Conservation (phyloP, 1,140 invertebrate species). For the Octopus bimaculoides region DNA sequence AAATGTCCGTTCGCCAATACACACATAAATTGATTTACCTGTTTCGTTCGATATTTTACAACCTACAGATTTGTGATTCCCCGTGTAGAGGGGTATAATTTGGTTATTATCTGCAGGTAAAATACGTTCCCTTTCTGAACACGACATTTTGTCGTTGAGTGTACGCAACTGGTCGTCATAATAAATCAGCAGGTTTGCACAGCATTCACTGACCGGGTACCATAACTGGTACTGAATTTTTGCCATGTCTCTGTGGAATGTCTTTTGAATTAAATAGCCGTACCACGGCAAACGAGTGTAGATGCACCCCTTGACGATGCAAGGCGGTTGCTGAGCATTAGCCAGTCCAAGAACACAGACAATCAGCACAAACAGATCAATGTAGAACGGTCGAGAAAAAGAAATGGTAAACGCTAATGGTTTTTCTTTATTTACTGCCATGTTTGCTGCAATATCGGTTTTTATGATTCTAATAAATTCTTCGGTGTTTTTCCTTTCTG, state of each 20-base stretch:
- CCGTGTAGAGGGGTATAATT: slow-evolving; percentile 39
- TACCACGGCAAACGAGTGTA: slow-evolving; percentile 41
- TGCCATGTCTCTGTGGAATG: slow-evolving; percentile 40
- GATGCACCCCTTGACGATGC: slow-evolving; percentile 34
- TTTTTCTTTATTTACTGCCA: not conserved
- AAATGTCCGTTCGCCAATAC: slow-evolving; percentile 47
- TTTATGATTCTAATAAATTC: too few relatives aligned
- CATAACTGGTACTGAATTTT: slow-evolving; percentile 49
- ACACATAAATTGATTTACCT: slow-evolving; percentile 38
- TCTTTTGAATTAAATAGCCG: slow-evolving; percentile 47
- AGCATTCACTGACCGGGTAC: slow-evolving; percentile 46
- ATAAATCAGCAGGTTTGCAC: slow-evolving; percentile 46
- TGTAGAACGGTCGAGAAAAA: not conserved
- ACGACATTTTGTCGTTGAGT: slow-evolving; percentile 43
- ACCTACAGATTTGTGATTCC: slow-evolving; percentile 35
- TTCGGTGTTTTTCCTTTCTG: too few relatives aligned
- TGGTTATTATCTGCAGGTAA: slow-evolving; percentile 44
- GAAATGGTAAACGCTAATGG: not conserved
- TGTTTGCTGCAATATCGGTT: too few relatives aligned
- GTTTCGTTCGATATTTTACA: slow-evolving; percentile 39
- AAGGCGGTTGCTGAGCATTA: slow-evolving; percentile 16
- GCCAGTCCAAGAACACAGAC: not conserved
- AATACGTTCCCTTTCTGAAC: slow-evolving; percentile 37
- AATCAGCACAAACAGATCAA: slow-evolving; percentile 5
- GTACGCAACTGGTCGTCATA: slow-evolving; percentile 47